A percentile compares a stretch with the other conserved stretches of the same genome.
Conservation (phyloP, 2,797 vertebrate genomes). For the Diplodus puntazzo region DNA sequence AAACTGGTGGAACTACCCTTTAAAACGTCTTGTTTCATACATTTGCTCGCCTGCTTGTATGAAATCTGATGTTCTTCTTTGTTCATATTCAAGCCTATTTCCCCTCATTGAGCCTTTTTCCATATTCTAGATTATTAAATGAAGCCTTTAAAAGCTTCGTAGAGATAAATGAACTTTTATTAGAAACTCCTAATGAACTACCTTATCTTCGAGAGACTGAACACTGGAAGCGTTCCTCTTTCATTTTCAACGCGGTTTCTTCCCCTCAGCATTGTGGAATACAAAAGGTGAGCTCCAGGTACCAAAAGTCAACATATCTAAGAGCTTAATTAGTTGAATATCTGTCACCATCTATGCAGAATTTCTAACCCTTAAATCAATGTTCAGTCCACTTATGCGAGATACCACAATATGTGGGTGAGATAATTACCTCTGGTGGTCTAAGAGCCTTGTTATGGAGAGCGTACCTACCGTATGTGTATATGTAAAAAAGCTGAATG, state of each 20-base stretch:
- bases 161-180: background rate
- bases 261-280: slow-evolving; percentile 12
- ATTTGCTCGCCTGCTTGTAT: background rate
- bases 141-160: background rate
- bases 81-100: background rate
- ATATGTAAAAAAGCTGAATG: slow-evolving; percentile 15
- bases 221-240: background rate
- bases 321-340: slow-evolving; percentile 40
- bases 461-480: background rate
- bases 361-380: slow-evolving; percentile 17
- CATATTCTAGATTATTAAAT: background rate
- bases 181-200: slow-evolving; percentile 2
- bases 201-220: background rate
- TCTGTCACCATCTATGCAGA: background rate
- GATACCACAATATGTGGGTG: slow-evolving; percentile 27
- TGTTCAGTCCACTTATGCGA: slow-evolving; percentile 37
- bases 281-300: slow-evolving; percentile 51
- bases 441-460: slow-evolving; percentile 18
- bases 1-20: too few relatives aligned
- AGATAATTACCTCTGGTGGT: slow-evolving; percentile 31
- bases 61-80: too few relatives aligned
- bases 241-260: slow-evolving; percentile 3
- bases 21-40: background rate
- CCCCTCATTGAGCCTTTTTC: background rate
- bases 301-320: slow-evolving; percentile 53